phyloP scores from a whole-genome alignment of 2,797 vertebrate genomes.

The Myioborus melanocephalus region DNA sequence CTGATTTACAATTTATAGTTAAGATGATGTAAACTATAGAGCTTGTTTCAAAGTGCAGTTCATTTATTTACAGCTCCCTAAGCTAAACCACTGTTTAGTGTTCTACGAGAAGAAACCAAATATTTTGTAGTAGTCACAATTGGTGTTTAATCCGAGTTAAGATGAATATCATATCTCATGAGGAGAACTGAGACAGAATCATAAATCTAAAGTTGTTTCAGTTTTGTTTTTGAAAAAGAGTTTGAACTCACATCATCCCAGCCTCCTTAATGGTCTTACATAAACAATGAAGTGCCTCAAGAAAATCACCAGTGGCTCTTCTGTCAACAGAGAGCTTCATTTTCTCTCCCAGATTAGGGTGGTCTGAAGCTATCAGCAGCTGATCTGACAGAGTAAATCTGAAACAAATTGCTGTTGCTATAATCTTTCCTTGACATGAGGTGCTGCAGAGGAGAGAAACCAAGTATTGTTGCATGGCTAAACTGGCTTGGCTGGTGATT shows the following conservation, averaged over 20 bases:
- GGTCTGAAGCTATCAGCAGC: slow-evolving; percentile 68
- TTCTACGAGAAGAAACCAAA: slow-evolving; percentile 8
- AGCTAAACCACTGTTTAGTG: slow-evolving; percentile 18
- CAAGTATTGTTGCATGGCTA: slow-evolving; percentile 29
- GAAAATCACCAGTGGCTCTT: slow-evolving; percentile 58
- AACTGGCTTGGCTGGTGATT: background rate
- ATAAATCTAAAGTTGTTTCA: background rate
- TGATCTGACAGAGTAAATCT: slow-evolving; percentile 77
- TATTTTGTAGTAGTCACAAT: background rate
- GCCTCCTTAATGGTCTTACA: slow-evolving; percentile 6
- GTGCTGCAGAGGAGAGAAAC: slow-evolving; percentile 42
- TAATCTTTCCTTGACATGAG: slow-evolving; percentile 67
- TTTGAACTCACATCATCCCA: background rate
- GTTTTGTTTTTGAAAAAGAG: slow-evolving; percentile 15
- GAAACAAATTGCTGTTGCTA: slow-evolving; percentile 76
- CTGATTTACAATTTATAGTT: slow-evolving; percentile 34
- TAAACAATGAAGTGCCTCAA: slow-evolving; percentile 59
- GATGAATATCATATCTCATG: background rate
- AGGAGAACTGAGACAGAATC: background rate
- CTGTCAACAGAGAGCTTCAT: slow-evolving; percentile 67
- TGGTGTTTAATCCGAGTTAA: background rate
- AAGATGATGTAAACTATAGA: slow-evolving; percentile 20
- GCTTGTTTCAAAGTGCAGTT: slow-evolving; percentile 18
- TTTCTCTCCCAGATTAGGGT: slow-evolving; percentile 71
- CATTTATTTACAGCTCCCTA: slow-evolving; percentile 39